These are phyloP conservation scores for Orchestia grillus DNA, from an alignment of 1,140 invertebrate genomes.

Conservation along the genomic window DNA sequence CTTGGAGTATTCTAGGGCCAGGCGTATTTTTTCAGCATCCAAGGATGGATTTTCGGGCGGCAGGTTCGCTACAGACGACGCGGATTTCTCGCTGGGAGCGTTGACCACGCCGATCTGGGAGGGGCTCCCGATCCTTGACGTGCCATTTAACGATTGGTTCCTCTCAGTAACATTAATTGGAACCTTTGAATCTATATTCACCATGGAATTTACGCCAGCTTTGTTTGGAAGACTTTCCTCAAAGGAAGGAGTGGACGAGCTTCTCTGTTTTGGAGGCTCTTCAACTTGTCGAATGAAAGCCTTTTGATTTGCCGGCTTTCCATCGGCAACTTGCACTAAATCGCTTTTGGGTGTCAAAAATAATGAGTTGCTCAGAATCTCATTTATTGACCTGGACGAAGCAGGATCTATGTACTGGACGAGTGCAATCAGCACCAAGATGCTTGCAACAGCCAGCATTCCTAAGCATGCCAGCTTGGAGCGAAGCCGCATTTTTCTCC, in stretches of 20 bases:
- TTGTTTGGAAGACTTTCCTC: background rate
- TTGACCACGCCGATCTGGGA: background rate
- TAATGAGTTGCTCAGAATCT: background rate
- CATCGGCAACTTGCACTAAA: background rate
- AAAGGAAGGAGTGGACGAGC: background rate
- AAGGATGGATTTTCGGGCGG: background rate
- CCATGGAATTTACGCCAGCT: background rate
- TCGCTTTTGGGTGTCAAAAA: background rate
- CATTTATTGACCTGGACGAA: background rate
- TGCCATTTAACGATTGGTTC: background rate
- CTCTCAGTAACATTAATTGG: no score
- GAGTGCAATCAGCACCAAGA: background rate
- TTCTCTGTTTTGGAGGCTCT: background rate
- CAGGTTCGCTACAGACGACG: background rate
- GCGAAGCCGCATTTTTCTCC: constrained; percentile 14
- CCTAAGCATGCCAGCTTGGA: background rate
- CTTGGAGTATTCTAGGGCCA: constrained; percentile 26
- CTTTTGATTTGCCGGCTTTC: background rate
- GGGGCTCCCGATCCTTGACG: background rate
- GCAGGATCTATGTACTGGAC: background rate
- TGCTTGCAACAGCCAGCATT: background rate
- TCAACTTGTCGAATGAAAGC: background rate
- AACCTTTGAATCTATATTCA: background rate
- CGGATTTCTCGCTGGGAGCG: background rate
- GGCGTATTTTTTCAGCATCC: background rate